Evolutionary conservation across 2,888 invertebrate species (phyloP).

Genomic region (Acleris literana): DNA sequence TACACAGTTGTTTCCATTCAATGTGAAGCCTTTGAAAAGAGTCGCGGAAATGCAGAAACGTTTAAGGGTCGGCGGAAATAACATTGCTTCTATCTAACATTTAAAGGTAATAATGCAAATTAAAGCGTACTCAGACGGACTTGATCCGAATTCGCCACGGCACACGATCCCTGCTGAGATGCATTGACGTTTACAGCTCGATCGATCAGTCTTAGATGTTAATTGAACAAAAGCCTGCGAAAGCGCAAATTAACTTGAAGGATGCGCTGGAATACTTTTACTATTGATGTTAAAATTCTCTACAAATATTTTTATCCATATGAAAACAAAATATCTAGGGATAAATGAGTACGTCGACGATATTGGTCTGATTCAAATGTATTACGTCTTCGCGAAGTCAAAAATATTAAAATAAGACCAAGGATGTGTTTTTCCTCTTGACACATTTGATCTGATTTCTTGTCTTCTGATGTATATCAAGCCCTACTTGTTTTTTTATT

Average conservation of each 20-base stretch:
- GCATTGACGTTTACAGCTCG: slow-evolving; percentile 20
- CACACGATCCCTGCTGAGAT: slow-evolving; percentile 4
- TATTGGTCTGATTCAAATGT: too few species aligned
- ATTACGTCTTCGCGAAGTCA: too few species aligned
- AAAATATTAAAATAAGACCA: too few species aligned
- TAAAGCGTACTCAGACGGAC: slow-evolving; percentile 26
- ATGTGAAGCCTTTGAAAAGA: not conserved
- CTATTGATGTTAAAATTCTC: too few species aligned
- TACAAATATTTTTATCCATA: too few species aligned
- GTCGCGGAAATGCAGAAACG: not conserved
- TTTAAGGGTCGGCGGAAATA: slow-evolving; percentile 21
- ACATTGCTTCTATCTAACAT: slow-evolving; percentile 19
- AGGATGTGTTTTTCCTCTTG: too few species aligned
- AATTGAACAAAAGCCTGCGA: not conserved
- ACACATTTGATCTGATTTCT: too few species aligned
- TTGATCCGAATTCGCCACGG: slow-evolving; percentile 20
- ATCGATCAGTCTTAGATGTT: slow-evolving; percentile 25
- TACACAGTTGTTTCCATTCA: not conserved
- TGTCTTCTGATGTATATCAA: too few species aligned
- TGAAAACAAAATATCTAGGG: too few species aligned
- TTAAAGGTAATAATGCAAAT: slow-evolving; percentile 35
- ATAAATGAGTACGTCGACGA: too few species aligned
- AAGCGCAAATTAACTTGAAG: not conserved
- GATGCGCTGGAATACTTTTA: too few species aligned
- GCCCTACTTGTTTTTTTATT: too few species aligned